Conservation (phyloP, 2,113 vertebrate genomes). For the human region DNA sequence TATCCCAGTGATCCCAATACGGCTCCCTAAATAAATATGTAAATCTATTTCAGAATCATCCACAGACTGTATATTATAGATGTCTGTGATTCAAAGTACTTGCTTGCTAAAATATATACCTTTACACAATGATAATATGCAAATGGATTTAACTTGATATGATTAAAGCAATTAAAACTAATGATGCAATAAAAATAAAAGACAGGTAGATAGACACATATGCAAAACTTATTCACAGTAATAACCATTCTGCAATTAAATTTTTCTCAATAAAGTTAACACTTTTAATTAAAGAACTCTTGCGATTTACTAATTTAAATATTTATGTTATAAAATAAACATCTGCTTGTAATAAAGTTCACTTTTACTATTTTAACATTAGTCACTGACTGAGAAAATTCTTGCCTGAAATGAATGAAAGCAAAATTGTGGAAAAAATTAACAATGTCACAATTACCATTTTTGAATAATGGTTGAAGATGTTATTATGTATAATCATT, state of each 20-base stretch:
- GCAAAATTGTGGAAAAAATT: not conserved
- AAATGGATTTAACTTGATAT: constrained; percentile 61
- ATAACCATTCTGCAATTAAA: constrained; percentile 50
- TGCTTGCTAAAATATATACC: constrained; percentile 63
- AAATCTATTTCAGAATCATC: constrained; percentile 73
- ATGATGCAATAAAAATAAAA: constrained; percentile 69
- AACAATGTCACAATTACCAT: not conserved
- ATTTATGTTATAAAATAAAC: constrained; percentile 37
- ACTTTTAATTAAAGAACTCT: constrained; percentile 47
- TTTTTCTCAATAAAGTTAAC: constrained; percentile 65
- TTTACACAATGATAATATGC: constrained; percentile 65
- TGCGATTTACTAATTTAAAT: constrained; percentile 53
- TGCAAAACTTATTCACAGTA: constrained; percentile 55
- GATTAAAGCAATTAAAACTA: constrained; percentile 73
- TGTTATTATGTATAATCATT: not conserved
- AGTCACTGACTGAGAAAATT: constrained; percentile 1
- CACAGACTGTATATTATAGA: constrained; percentile 68
- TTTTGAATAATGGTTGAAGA: not conserved
- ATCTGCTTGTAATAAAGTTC: constrained; percentile 47
- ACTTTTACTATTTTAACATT: constrained; percentile 35
- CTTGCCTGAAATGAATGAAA: not conserved
- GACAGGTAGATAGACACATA: constrained; percentile 61
- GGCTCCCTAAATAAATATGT: constrained; percentile 71
- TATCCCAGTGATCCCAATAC: constrained; percentile 66
- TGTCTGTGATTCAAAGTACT: constrained; percentile 59